Base-by-base conservation (phyloP, 2,113 vertebrate genomes). In the Riparia riparia region DNA sequence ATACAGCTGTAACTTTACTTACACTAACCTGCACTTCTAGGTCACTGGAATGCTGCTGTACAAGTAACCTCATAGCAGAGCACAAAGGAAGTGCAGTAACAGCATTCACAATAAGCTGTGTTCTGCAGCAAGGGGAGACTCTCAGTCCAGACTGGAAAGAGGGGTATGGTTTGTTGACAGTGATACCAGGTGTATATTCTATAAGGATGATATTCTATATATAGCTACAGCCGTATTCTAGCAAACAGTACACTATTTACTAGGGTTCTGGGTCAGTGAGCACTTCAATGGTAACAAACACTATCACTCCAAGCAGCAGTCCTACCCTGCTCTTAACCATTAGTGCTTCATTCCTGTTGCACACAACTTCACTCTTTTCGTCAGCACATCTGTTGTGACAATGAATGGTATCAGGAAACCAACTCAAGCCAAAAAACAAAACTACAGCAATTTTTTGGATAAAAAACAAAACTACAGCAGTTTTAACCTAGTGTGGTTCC, bases 11-110 rank as follows among this genome's bases (percentile, higher is more conserved):
- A 91, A 80, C 80, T 95, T 89, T 71, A 95, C 80, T 95, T 82
- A 89, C 89, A 92, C 86, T 64, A 91, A 92, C 83, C 76, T 91
- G 89, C 93, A 91, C 80, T 95, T 95, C 94, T 95, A 95, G 91
- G 93, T 95, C 94, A 95, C 81, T 89, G 77, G 94, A 91, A 74
- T 72, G 20, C 17, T 63, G 76, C 9, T 84, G 56, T 41, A 21
- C 73, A 66, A 83, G 83, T 64, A 92, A 95, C 44, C 69, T 92
- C 91, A 34, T 0, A 90, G 82, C 66, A 74, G 45, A 82, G 66
- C 63, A 92, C 63, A 64, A 51, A 66, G 49, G 3, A 51, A 61
- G 39, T n/a, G 1, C 34, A 68, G 70, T 9, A 63, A 74, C 37
- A 69, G 42, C 72, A 65, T 3, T 39, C 61, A 65, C 32, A 64